Evolutionary conservation across 2,888 invertebrate genomes (phyloP).

Genomic region (Salticus scenicus): DNA sequence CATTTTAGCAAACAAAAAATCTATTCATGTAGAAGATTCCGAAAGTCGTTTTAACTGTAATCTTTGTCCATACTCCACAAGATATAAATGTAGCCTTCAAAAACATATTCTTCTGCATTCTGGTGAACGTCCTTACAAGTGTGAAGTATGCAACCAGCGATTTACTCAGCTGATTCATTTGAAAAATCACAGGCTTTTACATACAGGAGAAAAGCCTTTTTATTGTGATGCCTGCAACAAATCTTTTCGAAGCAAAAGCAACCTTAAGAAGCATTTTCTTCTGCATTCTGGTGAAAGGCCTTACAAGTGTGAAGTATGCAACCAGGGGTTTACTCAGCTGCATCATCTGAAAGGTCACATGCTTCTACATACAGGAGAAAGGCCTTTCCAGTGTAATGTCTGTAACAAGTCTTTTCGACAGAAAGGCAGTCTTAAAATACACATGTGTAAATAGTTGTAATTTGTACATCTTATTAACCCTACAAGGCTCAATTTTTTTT

Average conservation of each 20-base stretch:
- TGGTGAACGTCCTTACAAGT: constrained; percentile 2
- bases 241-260: not conserved
- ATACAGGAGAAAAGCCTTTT: not conserved
- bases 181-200: not conserved
- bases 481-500: no score
- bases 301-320: not conserved
- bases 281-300: not conserved
- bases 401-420: constrained; percentile 9
- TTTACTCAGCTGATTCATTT: constrained; percentile 20
- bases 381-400: not conserved
- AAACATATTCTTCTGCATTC: no score
- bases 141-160: not conserved
- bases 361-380: constrained; percentile 13
- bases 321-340: not conserved
- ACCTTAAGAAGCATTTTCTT: not conserved
- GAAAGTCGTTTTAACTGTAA: no score
- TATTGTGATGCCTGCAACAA: not conserved
- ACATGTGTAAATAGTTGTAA: constrained; percentile 16
- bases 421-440: not conserved
- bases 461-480: no score
- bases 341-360: constrained; percentile 11
- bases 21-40: no score
- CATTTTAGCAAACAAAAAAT: no score
- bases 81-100: no score
- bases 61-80: no score